phyloP scores from a whole-genome alignment of 2,888 invertebrate species.

The Lutraria lutraria region DNA sequence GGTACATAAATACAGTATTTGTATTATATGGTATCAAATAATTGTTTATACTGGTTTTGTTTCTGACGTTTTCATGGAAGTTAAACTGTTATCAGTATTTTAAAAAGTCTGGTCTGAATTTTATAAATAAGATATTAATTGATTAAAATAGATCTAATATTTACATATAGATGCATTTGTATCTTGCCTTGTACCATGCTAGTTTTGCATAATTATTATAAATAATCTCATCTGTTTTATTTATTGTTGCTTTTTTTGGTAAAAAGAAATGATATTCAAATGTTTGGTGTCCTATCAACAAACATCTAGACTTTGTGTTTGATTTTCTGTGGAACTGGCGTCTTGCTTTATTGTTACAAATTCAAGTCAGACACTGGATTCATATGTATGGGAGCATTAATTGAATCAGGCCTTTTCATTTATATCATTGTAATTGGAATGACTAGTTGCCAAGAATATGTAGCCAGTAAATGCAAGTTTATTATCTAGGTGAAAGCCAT shows the following conservation, averaged over 20 bases:
- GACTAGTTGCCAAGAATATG: conserved; percentile 11
- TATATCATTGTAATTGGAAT: background rate
- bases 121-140: background rate
- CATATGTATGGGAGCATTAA: background rate
- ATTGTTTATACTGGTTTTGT: background rate
- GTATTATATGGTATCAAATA: background rate
- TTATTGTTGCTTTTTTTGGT: background rate
- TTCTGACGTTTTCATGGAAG: background rate
- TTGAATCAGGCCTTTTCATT: background rate
- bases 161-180: background rate
- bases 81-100: background rate
- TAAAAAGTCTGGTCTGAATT: background rate
- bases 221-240: background rate
- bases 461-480: background rate
- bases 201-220: background rate
- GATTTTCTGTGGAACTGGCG: background rate
- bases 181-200: background rate
- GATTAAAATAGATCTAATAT: background rate
- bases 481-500: background rate
- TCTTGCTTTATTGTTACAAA: background rate
- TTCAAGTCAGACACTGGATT: background rate
- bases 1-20: background rate
- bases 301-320: background rate
- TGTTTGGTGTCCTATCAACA: background rate
- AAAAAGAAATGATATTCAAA: background rate